Evolutionary conservation across 2,888 invertebrate species (phyloP), one percentile per base, ranked within the genome.

Genomic region (Coleophora flavipennella): DNA sequence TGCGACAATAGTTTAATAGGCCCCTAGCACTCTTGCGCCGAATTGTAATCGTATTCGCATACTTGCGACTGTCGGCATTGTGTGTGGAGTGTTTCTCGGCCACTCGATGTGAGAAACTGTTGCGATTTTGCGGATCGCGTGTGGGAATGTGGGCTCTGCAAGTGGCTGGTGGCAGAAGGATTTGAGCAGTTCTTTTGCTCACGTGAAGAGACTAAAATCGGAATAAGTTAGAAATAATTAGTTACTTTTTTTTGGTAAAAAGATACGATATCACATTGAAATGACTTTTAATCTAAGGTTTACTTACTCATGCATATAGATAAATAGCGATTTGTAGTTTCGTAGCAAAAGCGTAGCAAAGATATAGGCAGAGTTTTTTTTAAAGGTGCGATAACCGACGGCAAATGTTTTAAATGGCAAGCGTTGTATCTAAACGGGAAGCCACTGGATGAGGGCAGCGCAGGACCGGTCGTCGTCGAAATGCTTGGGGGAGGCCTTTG

Each of bases 21-120:
- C 70, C 71, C 71, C 58, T 55, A 73, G 62, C 64, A 57, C 52
- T 55, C 40, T 40, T 42, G 45, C 41, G 49, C 51, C 67, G 59
- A 69, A 67, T 64, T 54, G 57, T 52, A 68, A 68, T 70, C 57
- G 61, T 62, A 63, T 64, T 64, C 56, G 57, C 54, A 60, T 63
- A 63, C 71, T 70, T 73, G 53, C 63, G 55, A 65, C 72, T 71
- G 71, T 71, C 3, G 6, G 20, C 20, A 20, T 20, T 20, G 6
- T 20, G 6, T 20, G 6, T 20, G 20, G 6, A 20, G 20, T 20
- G 20, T 20, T 20, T 20, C 20, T 20, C 11, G 29, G 59, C 61
- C 65, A 64, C 71, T 70, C 47, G 51, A 62, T 70, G 73, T 79
- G 80, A 80, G 83, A 83, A 81, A 81, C 60, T 67, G 70, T 74